Percentiles rank a stretch among this genome's conserved stretches.
Conservation (phyloP, 2,797 vertebrate species). For the Pseudochirops cupreus region DNA sequence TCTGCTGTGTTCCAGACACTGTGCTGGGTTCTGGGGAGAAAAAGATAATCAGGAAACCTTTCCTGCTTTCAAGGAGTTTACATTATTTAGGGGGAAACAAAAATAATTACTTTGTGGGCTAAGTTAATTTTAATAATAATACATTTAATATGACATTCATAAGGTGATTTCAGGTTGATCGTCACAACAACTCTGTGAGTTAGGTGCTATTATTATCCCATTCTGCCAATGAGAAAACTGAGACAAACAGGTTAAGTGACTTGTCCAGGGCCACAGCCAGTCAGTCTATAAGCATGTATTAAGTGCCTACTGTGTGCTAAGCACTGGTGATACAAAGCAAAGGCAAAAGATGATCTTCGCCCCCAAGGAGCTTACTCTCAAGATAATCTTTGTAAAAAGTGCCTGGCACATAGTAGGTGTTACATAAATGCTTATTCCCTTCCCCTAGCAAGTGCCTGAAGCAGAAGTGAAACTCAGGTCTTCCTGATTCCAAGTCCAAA, state of each 20-base stretch:
- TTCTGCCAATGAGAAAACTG: not conserved
- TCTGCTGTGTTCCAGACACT: not conserved
- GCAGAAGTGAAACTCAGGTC: not conserved
- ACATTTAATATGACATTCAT: not conserved
- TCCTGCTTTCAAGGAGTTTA: conserved; percentile 2
- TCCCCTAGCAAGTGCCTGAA: not conserved
- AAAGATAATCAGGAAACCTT: not conserved
- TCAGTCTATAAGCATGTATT: not conserved
- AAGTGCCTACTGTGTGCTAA: not conserved
- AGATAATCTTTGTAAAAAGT: not conserved
- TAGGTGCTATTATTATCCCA: not conserved
- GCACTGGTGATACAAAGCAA: not conserved
- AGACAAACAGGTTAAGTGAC: not conserved
- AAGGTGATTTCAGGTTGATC: not conserved
- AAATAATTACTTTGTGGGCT: not conserved
- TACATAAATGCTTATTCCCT: not conserved
- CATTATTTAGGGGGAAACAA: not conserved
- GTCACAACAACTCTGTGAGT: not conserved
- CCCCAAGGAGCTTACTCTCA: not conserved
- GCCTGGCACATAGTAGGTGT: no score
- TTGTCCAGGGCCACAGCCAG: not conserved
- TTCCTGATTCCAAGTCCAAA: not conserved
- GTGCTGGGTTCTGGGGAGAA: not conserved
- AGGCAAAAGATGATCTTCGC: not conserved
- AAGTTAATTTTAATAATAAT: not conserved